Conservation (phyloP, 2,888 invertebrate species). For the Hermaeophaga mercurialis region DNA sequence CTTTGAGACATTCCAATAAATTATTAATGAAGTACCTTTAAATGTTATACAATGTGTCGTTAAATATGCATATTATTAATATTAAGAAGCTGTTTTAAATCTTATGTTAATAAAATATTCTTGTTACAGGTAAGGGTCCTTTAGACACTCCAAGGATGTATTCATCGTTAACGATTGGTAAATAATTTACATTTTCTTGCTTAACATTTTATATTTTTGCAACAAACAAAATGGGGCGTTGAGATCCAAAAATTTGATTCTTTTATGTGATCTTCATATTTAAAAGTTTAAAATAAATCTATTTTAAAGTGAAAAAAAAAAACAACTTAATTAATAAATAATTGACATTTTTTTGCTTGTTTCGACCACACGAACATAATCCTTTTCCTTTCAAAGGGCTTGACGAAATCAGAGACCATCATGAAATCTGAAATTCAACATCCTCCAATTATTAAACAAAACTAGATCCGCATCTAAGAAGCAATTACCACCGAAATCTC, state of each 20-base stretch:
- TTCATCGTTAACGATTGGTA: too few species aligned
- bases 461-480: conserved; percentile 20
- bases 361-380: too few species aligned
- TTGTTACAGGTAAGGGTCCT: not conserved
- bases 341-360: too few species aligned
- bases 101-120: not conserved
- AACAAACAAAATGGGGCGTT: too few species aligned
- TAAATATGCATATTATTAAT: not conserved
- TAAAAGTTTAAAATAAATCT: too few species aligned
- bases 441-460: conserved; percentile 23
- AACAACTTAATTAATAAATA: too few species aligned
- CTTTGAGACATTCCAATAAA: not conserved
- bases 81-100: not conserved
- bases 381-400: not conserved
- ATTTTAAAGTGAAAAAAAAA: too few species aligned
- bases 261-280: too few species aligned
- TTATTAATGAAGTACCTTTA: conserved; percentile 1
- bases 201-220: too few species aligned
- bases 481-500: conserved; percentile 21
- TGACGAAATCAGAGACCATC: conserved; percentile 7
- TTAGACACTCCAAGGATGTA: too few species aligned
- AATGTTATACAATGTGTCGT: not conserved
- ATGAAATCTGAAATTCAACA: conserved; percentile 7
- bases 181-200: too few species aligned
- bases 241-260: too few species aligned